These are phyloP conservation scores for Rhodeus uyekii DNA, from an alignment of 2,797 vertebrate genomes.

Conservation along the genomic window DNA sequence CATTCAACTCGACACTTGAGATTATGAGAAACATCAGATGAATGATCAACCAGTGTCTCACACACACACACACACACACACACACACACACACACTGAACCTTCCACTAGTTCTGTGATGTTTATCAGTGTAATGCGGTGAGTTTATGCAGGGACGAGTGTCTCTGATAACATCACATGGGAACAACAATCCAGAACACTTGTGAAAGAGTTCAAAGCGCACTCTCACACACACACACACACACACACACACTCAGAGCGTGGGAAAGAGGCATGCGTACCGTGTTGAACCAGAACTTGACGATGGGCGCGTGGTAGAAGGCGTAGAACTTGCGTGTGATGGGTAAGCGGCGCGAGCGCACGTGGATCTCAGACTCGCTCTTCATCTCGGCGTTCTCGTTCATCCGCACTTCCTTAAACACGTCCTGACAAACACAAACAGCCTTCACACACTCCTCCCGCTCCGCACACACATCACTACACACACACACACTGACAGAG, in stretches of 20 bases:
- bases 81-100: not conserved
- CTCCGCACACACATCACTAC: too few relatives aligned
- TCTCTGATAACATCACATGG: slow-evolving; percentile 70
- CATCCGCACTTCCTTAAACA: slow-evolving; percentile 90
- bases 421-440: slow-evolving; percentile 82
- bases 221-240: slow-evolving; percentile 36
- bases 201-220: slow-evolving; percentile 60
- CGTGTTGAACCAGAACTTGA: slow-evolving; percentile 99
- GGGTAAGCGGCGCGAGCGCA: slow-evolving; percentile 90
- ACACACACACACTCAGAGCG: slow-evolving; percentile 2
- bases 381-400: slow-evolving; percentile 83
- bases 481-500: too few relatives aligned
- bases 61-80: not conserved
- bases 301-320: slow-evolving; percentile 97
- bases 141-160: slow-evolving; percentile 50
- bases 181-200: slow-evolving; percentile 44
- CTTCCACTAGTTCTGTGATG: not conserved
- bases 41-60: not conserved
- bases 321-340: slow-evolving; percentile 95
- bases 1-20: not conserved
- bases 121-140: not conserved
- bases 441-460: too few relatives aligned
- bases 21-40: not conserved
- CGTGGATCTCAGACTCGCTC: slow-evolving; percentile 85
- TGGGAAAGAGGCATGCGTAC: slow-evolving; percentile 70